phyloP scores from a whole-genome alignment of 2,113 vertebrate species.

The Channa maculata region DNA sequence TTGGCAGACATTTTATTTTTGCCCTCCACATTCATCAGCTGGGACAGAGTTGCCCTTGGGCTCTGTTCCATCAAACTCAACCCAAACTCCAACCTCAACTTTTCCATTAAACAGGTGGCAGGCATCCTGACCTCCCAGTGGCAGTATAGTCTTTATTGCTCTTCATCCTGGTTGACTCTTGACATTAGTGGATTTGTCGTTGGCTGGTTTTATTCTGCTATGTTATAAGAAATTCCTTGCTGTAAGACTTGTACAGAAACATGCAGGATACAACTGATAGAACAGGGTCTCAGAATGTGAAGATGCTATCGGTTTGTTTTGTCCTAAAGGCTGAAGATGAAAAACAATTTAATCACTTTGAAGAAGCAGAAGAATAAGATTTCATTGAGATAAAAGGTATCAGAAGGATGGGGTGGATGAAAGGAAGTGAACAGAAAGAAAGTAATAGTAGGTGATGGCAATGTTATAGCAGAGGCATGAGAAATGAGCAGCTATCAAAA shows the following conservation, averaged over 20 bases:
- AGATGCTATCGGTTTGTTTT: constrained; percentile 55
- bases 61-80: constrained; percentile 54
- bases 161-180: constrained; percentile 23
- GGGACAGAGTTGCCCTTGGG: constrained; percentile 60
- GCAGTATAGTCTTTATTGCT: constrained; percentile 28
- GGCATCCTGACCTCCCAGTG: constrained; percentile 43
- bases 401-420: constrained; percentile 18
- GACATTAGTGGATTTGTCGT: constrained; percentile 37
- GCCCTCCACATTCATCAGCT: constrained; percentile 58
- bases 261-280: neutral
- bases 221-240: constrained; percentile 13
- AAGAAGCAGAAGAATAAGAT: constrained; percentile 39
- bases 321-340: constrained; percentile 32
- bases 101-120: constrained; percentile 58
- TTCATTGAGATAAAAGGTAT: constrained; percentile 45
- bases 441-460: constrained; percentile 15
- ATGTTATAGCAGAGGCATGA: constrained; percentile 12
- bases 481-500: constrained; percentile 17
- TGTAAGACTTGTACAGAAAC: neutral
- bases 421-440: constrained; percentile 2
- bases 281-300: constrained; percentile 16
- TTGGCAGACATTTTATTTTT: constrained; percentile 65
- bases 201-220: constrained; percentile 13
- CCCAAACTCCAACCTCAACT: constrained; percentile 50
- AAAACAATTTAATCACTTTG: constrained; percentile 42